phyloP scores from a whole-genome alignment of 2,888 invertebrate genomes.

The Ceramica pisi region DNA sequence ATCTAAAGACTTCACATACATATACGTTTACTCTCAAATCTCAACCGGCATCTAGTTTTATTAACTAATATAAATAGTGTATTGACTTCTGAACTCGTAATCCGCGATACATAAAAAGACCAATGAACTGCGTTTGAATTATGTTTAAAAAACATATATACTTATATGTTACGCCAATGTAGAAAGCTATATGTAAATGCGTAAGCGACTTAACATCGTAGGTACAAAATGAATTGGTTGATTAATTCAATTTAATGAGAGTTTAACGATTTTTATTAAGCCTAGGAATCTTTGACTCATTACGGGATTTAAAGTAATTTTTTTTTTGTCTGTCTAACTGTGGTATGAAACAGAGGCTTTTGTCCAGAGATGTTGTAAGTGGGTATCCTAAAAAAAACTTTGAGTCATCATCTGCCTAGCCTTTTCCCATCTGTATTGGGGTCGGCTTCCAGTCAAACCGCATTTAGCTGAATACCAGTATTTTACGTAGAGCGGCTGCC shows the following conservation, averaged over 20 bases:
- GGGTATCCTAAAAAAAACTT: too few relatives aligned
- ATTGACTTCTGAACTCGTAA: slow-evolving; percentile 65
- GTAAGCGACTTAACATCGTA: slow-evolving; percentile 33
- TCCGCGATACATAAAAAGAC: slow-evolving; percentile 63
- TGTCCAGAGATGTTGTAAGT: too few relatives aligned
- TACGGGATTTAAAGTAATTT: neutral
- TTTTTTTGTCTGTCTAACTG: neutral
- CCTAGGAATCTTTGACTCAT: neutral
- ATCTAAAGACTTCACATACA: slow-evolving; percentile 21
- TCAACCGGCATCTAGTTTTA: slow-evolving; percentile 52
- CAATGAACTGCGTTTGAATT: slow-evolving; percentile 63
- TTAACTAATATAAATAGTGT: slow-evolving; percentile 62
- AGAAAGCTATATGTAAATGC: slow-evolving; percentile 57
- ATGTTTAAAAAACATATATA: slow-evolving; percentile 43
- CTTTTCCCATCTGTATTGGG: too few relatives aligned
- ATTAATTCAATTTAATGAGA: slow-evolving; percentile 37
- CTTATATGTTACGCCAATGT: slow-evolving; percentile 56
- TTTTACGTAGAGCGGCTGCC: too few relatives aligned
- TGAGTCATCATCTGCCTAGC: too few relatives aligned
- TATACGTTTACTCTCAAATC: slow-evolving; percentile 25
- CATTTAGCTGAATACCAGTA: too few relatives aligned
- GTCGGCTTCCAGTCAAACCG: too few relatives aligned
- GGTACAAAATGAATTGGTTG: slow-evolving; percentile 24
- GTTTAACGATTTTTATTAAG: slow-evolving; percentile 7
- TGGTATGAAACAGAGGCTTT: too few relatives aligned